Evolutionary conservation across 1,140 invertebrate species (phyloP), one percentile per base, ranked within the genome.

Genomic region (Lepidurus arcticus): DNA sequence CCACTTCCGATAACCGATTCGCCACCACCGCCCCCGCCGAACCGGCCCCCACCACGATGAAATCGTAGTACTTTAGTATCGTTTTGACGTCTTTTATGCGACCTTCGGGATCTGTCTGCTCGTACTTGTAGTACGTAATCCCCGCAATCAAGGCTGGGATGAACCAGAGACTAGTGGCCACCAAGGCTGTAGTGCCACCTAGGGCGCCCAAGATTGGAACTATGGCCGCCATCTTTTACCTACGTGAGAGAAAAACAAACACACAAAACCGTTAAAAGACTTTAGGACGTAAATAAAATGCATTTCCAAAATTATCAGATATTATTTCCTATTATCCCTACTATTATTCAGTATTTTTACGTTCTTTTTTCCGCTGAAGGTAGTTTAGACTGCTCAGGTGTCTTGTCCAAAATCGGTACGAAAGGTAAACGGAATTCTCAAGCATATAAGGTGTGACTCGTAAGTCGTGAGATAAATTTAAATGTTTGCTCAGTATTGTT

Each of bases 21-120:
- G 96, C 96, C 9, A 98, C 86, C n/a, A 98, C 96, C 5, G 94
- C 94, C 0, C 95, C 97, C 81, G 96, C 95, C 0, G 96, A 98
- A 10, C 97, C 97, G 1, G 91, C 94, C 0, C 97, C 97, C n/a
- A 98, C 90, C 78, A 94, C 87, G 78, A 96, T 93, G 81, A 95
- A 95, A 84, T 95, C 93, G 81, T 94, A 95, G 26, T 91, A 77
- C 76, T 80, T 77, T n/a, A 74, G 43, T 26, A 80, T 44, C 44
- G 73, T 74, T 73, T 90, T 89, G 82, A 89, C 89, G 80, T 92
- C 87, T 0, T 90, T 87, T 0, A 92, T 92, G 44, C 89, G 88
- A 1, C 90, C 90, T 84, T 83, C 92, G 0, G 92, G 92, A 83
- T 94, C 93, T 3, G 42, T 78, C 77, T 91, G 88, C 83, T 92